Evolutionary conservation across 2,113 vertebrate genomes (phyloP), one percentile per base, ranked within the genome.

Genomic region (Paramisgurnus dabryanus): DNA sequence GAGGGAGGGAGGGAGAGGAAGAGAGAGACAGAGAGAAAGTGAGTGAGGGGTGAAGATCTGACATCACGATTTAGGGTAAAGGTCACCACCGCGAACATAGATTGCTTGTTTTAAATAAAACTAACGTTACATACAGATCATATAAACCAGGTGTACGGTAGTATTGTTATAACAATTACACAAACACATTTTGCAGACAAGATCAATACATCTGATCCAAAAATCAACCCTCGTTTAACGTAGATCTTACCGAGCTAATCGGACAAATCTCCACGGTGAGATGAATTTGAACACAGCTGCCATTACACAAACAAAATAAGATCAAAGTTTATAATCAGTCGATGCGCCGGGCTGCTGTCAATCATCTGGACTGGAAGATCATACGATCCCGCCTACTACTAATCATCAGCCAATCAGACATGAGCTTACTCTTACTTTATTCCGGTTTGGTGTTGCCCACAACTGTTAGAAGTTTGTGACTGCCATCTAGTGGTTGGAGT

Each of bases 241-340:
- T 3, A 34, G 22, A 12, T 49, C 71, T 78, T 60, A 87, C 87
- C 85, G 69, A 18, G 13, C 5, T 10, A 79, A 53, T 57, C 76
- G 74, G 9, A 76, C 3, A 18, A 84, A 79, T n/a, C 83, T 72
- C 76, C 64, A 80, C 11, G 78, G 76, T 1, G 78, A 70, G 17
- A 82, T 0, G 4, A 82, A 11, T 49, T 67, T 80, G 10, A 86
- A 63, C 5, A 10, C 43, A 39, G 67, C 65, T 47, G 79, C 77
- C 86, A 84, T 87, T 12, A 57, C 41, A 47, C 63, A n/a, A 7
- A 17, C 7, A 64, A 27, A 17, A n/a, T 17, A 7, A 18, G 55
- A 81, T 49, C 53, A 64, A 64, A 34, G 78, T 67, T 67, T 43
- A 67, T 4, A 8, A 18, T 11, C 49, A 76, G 18, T 10, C 17